Evolutionary conservation across 2,797 vertebrate species (phyloP), one percentile per base, ranked within the genome.

Genomic region (Pempheris klunzingeri): DNA sequence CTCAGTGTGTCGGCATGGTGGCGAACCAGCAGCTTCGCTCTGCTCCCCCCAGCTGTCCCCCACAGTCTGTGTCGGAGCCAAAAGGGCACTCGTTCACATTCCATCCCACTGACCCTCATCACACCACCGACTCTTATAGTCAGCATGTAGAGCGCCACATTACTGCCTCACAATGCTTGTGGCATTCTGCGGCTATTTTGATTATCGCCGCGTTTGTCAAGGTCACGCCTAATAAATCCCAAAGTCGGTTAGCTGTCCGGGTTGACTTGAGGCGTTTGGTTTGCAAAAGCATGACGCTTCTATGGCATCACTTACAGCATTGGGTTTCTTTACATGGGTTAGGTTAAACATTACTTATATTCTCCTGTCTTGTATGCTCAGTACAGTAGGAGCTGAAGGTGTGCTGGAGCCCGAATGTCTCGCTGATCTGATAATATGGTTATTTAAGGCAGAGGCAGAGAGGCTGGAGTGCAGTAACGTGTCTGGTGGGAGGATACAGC

Each of bases 71-170:
- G 83, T 54, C 54, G 0, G 57, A 82, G 83, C 88, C 87, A 88
- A 90, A 90, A 90, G 86, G 90, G 73, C 88, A 88, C 82, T 85
- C 57, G 47, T 79, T 86, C 91, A 85, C 93, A 93, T 93, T 87
- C 92, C 90, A 81, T 28, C 89, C 84, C 81, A 78, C 85, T 91
- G 89, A 89, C 89, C 89, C 89, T 87, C 67, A 88, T 88, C 65
- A 18, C 81, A 36, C 77, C 79, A 2, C 30, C 5, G n/a, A 68
- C 77, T 75, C 71, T 83, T 82, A 52, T 24, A 81, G 78, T 88
- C 86, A 81, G 76, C 71, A 59, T 52, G 71, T 64, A 66, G 20
- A 71, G 50, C 26, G 59, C 58, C 74, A 52, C 77, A 36, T 71
- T 67, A 24, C 70, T 17, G 60, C 74, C 60, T 57, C 84, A 91